Conservation (phyloP, 2,888 invertebrate genomes). For the Leptinotarsa peninsularis region DNA sequence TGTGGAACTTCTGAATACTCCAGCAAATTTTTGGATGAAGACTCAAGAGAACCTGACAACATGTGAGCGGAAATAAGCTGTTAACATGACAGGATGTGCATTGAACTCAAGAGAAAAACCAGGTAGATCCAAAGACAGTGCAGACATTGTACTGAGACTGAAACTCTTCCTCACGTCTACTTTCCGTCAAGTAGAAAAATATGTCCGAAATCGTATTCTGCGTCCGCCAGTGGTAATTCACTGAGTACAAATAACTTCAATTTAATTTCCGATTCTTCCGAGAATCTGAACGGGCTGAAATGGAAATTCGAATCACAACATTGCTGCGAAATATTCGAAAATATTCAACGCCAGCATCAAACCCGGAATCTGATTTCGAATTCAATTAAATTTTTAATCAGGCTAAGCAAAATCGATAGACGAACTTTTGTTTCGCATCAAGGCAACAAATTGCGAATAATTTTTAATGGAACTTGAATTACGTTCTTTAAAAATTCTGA, state of each 20-base stretch:
- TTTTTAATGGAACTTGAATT: slow-evolving; percentile 36
- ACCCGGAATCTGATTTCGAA: slow-evolving; percentile 19
- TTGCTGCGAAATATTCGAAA: background rate
- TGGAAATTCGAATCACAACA: slow-evolving; percentile 8
- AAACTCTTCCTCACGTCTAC: no score
- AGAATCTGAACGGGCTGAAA: background rate
- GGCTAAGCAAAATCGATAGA: slow-evolving; percentile 22
- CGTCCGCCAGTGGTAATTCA: background rate
- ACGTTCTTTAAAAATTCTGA: slow-evolving; percentile 6
- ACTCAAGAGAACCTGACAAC: no score
- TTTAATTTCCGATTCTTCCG: background rate
- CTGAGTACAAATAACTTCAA: background rate
- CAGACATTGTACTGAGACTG: no score
- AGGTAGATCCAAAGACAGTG: no score
- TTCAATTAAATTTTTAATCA: slow-evolving; percentile 37
- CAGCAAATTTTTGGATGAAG: no score
- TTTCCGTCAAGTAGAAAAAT: no score
- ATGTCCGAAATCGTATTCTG: no score
- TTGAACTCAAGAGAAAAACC: no score
- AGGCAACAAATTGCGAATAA: slow-evolving; percentile 33
- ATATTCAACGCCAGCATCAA: background rate
- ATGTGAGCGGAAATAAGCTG: no score
- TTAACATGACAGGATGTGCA: no score
- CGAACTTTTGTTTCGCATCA: slow-evolving; percentile 23
- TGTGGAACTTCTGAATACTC: no score